Evolutionary conservation across 1,140 invertebrate species (phyloP).

Genomic region (Caenorhabditis inopinata): DNA sequence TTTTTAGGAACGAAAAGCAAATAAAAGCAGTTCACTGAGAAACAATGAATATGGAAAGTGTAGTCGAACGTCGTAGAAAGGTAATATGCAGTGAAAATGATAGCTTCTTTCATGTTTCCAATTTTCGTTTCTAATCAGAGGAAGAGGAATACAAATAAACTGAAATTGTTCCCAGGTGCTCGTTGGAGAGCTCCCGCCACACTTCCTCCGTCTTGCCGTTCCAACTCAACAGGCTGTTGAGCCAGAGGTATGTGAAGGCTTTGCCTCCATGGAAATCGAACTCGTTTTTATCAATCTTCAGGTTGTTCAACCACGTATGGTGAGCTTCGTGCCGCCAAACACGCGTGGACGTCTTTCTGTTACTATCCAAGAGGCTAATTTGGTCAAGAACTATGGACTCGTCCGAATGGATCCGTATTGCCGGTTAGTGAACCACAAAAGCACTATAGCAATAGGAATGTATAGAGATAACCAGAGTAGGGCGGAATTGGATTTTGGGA

Average conservation of each 20-base stretch:
- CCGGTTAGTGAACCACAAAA: no score
- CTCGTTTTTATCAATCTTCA: constrained; percentile 67
- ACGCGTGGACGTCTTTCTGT: constrained; percentile 77
- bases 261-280: no score
- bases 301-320: constrained; percentile 73
- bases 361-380: constrained; percentile 74
- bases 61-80: constrained; percentile 41
- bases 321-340: constrained; percentile 71
- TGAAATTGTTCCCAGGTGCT: constrained; percentile 68
- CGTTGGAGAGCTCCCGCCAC: constrained; percentile 77
- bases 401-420: constrained; percentile 94
- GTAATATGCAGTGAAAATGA: no score
- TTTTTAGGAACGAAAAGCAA: background rate
- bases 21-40: background rate
- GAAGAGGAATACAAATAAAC: no score
- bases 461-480: no score
- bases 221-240: constrained; percentile 7
- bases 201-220: constrained; percentile 75
- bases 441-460: no score
- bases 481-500: no score
- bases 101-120: no score
- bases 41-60: constrained; percentile 34
- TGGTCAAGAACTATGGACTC: constrained; percentile 93
- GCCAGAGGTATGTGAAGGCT: background rate
- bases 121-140: no score